Conservation (phyloP, 1,140 invertebrate species). For the Drosophila albomicans region DNA sequence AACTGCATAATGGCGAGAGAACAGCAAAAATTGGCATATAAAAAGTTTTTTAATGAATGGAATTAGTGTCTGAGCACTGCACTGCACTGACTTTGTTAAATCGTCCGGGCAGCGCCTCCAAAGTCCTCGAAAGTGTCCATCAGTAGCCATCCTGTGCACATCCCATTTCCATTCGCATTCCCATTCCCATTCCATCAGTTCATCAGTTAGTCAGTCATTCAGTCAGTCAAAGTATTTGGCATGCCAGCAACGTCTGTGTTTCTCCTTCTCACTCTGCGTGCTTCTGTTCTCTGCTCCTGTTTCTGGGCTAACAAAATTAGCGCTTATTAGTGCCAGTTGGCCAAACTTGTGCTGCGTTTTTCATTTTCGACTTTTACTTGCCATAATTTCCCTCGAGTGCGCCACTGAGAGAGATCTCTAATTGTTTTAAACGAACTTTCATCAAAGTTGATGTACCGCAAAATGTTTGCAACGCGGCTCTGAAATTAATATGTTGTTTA, state of each 20-base stretch:
- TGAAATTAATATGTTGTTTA: slow-evolving; percentile 61
- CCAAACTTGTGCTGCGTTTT: slow-evolving; percentile 63
- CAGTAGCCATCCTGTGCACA: not conserved
- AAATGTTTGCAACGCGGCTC: slow-evolving; percentile 45
- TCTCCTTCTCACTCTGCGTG: slow-evolving; percentile 6
- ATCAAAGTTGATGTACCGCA: slow-evolving; percentile 52
- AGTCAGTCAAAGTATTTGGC: slow-evolving; percentile 51
- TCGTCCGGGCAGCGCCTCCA: slow-evolving; percentile 64
- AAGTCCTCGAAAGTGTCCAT: slow-evolving; percentile 48
- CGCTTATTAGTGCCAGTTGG: slow-evolving; percentile 81
- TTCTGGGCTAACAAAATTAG: slow-evolving; percentile 77
- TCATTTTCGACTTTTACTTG: slow-evolving; percentile 45
- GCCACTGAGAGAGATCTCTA: slow-evolving; percentile 56
- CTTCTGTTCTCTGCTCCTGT: slow-evolving; percentile 39
- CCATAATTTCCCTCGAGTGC: slow-evolving; percentile 69
- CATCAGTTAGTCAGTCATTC: slow-evolving; percentile 12
- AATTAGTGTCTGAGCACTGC: slow-evolving; percentile 77
- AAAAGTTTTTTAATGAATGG: slow-evolving; percentile 83
- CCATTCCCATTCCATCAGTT: slow-evolving; percentile 1
- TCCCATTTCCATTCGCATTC: no score
- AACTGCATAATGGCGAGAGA: slow-evolving; percentile 56
- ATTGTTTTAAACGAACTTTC: slow-evolving; percentile 77
- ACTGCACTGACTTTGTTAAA: slow-evolving; percentile 79
- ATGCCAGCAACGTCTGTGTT: slow-evolving; percentile 49
- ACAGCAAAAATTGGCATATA: slow-evolving; percentile 76